Evolutionary conservation across 2,888 invertebrate genomes (phyloP).

Genomic region (Agapostemon virescens): DNA sequence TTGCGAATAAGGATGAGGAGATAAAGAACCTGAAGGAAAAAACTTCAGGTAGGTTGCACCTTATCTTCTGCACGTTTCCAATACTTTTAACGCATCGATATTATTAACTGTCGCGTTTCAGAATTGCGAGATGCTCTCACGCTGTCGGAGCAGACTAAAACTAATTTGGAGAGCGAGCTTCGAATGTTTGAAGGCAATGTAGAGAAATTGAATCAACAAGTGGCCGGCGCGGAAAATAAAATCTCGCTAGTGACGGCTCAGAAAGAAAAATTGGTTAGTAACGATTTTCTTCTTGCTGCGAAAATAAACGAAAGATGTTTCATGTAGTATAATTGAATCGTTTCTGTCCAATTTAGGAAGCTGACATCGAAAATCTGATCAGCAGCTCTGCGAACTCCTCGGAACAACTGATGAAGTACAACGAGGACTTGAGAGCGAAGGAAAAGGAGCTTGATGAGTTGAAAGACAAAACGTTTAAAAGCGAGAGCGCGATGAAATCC

Average conservation of each 20-base stretch:
- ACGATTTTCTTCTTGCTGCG: neutral
- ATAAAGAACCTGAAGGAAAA: constrained; percentile 75
- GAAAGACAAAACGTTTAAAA: constrained; percentile 57
- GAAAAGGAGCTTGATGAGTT: constrained; percentile 77
- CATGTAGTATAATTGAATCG: neutral
- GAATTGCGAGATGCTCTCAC: constrained; percentile 74
- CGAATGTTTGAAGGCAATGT: constrained; percentile 70
- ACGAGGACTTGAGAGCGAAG: constrained; percentile 75
- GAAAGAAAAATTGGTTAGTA: constrained; percentile 82
- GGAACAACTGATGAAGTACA: constrained; percentile 78
- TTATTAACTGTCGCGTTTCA: constrained; percentile 53
- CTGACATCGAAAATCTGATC: constrained; percentile 84
- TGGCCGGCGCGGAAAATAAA: constrained; percentile 83
- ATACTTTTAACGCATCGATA: neutral
- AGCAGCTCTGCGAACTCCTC: constrained; percentile 84
- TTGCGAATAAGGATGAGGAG: constrained; percentile 75
- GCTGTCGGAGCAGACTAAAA: constrained; percentile 74
- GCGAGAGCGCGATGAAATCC: constrained; percentile 67
- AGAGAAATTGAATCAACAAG: constrained; percentile 83
- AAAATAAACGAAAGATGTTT: too few relatives aligned
- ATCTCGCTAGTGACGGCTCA: constrained; percentile 82
- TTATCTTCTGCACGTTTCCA: neutral
- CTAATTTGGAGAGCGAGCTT: constrained; percentile 74
- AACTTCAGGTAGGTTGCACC: constrained; percentile 67
- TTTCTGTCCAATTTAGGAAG: constrained; percentile 77